These are phyloP conservation scores for Zootoca vivipara DNA, from an alignment of 2,113 vertebrate species.

Conservation along the genomic window DNA sequence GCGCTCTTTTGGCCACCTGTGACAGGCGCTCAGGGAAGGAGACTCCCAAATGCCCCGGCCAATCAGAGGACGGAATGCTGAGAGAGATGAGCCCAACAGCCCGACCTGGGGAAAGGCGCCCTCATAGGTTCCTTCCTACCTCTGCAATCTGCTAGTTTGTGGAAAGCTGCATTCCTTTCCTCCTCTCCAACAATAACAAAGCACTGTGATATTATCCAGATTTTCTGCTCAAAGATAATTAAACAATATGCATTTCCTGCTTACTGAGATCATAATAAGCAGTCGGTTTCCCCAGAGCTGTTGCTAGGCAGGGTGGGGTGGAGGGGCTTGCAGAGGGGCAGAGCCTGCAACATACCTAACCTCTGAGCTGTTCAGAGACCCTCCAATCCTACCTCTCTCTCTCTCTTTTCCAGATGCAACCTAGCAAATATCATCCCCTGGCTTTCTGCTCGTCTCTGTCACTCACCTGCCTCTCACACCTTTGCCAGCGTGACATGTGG, in stretches of 20 bases:
- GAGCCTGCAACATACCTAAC: not conserved
- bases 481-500: accelerated
- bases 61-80: not conserved
- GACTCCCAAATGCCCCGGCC: not conserved
- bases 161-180: not conserved
- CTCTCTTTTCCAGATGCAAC: not conserved
- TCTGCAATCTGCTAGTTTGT: not conserved
- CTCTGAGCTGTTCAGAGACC: not conserved
- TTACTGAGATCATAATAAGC: not conserved
- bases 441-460: not conserved
- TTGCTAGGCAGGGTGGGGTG: not conserved
- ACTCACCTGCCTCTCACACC: not conserved
- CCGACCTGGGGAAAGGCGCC: not conserved
- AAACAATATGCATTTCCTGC: not conserved
- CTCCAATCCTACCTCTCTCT: not conserved
- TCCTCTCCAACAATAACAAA: not conserved
- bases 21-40: no score
- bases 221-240: not conserved
- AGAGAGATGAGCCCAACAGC: not conserved
- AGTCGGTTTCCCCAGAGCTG: not conserved
- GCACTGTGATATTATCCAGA: not conserved
- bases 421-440: not conserved
- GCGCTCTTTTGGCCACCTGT: no score
- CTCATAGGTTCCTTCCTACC: not conserved
- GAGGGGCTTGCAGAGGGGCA: not conserved